Percentiles rank a stretch among this genome's conserved stretches.
Conservation (phyloP, 1,140 invertebrate genomes). For the Oryctes rhinoceros region DNA sequence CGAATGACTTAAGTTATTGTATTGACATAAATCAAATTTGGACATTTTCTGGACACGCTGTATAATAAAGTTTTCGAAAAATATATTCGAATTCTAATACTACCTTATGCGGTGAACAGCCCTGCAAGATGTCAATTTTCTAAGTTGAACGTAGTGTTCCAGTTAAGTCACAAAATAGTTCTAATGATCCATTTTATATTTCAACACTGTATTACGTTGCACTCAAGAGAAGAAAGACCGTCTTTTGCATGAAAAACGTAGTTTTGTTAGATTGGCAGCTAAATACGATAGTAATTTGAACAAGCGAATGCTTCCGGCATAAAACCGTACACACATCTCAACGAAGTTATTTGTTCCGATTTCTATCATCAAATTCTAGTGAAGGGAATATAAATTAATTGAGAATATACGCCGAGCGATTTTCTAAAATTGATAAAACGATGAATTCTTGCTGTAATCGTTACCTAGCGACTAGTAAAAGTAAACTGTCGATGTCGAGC, state of each 20-base stretch:
- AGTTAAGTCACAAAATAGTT: no score
- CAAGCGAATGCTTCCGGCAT: neutral
- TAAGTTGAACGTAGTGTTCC: no score
- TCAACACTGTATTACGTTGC: no score
- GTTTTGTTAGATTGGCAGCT: constrained; percentile 4
- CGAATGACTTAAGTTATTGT: no score
- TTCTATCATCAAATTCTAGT: constrained; percentile 31
- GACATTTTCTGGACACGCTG: no score
- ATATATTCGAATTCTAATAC: no score
- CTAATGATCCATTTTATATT: no score
- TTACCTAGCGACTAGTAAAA: neutral
- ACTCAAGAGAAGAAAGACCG: no score
- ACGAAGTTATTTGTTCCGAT: constrained; percentile 8
- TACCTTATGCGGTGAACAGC: no score
- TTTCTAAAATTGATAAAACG: constrained; percentile 7
- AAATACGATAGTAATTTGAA: constrained; percentile 25
- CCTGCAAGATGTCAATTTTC: no score
- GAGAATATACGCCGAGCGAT: neutral
- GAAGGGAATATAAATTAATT: constrained; percentile 28
- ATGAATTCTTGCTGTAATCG: constrained; percentile 3
- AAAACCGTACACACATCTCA: neutral
- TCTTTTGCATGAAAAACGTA: neutral
- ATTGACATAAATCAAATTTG: no score
- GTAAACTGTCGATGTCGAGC: neutral
- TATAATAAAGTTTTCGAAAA: no score